Evolutionary conservation across 1,140 invertebrate species (phyloP).

Genomic region (Plodia interpunctella): DNA sequence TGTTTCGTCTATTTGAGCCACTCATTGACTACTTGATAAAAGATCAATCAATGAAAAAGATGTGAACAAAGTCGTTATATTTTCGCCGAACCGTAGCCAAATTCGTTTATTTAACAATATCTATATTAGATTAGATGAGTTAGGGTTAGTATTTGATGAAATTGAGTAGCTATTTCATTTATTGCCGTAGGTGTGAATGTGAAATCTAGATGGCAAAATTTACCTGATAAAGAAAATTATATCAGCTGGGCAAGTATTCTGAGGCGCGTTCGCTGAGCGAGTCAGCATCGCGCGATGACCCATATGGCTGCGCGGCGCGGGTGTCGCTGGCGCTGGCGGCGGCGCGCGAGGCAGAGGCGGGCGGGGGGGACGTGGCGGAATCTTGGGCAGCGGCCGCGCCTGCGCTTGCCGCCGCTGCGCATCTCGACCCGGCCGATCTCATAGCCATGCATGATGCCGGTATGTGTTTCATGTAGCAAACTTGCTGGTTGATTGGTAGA

Average conservation of each 20-base stretch:
- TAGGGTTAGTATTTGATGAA: too few species aligned
- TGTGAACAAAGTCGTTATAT: too few species aligned
- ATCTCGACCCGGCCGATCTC: conserved; percentile 61
- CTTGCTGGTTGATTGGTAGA: too few species aligned
- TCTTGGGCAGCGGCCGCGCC: conserved; percentile 27
- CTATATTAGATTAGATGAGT: too few species aligned
- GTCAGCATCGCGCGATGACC: conserved; percentile 55
- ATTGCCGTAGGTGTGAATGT: too few species aligned
- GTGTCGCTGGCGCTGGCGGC: conserved; percentile 34
- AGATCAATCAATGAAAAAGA: too few species aligned
- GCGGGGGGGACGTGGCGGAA: background rate
- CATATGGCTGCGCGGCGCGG: conserved; percentile 55
- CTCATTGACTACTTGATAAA: too few species aligned
- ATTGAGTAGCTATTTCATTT: too few species aligned
- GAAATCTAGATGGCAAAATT: background rate
- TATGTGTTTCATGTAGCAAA: conserved; percentile 16
- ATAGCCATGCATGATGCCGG: conserved; percentile 60
- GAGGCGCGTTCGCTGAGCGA: conserved; percentile 50
- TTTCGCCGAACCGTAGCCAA: too few species aligned
- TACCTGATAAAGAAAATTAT: background rate
- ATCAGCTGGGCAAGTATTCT: conserved; percentile 52
- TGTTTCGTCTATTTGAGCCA: too few species aligned
- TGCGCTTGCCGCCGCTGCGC: conserved; percentile 46
- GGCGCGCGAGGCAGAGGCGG: conserved; percentile 13
- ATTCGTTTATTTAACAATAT: too few species aligned